These are phyloP conservation scores for Mustela nigripes DNA, from an alignment of 2,113 vertebrate genomes.

Conservation along the genomic window DNA sequence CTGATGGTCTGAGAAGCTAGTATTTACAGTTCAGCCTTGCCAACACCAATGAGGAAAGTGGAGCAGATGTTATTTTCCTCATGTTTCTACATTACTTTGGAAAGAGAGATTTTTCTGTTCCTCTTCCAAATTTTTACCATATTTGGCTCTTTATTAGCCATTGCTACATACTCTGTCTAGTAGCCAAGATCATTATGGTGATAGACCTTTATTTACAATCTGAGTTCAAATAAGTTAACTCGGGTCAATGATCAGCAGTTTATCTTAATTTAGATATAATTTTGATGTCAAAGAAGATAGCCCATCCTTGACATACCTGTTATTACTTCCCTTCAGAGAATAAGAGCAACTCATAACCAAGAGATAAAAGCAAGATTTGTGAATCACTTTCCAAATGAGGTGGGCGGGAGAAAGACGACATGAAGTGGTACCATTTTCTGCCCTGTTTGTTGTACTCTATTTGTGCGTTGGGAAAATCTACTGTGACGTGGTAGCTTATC, in stretches of 20 bases:
- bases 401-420: not conserved
- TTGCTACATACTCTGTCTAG: not conserved
- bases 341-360: not conserved
- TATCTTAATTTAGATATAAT: not conserved
- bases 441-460: not conserved
- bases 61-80: constrained; percentile 70
- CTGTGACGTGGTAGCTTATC: not conserved
- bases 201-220: constrained; percentile 57
- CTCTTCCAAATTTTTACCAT: constrained; percentile 54
- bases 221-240: constrained; percentile 50
- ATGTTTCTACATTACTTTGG: constrained; percentile 58
- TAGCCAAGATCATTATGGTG: not conserved
- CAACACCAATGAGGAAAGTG: constrained; percentile 21
- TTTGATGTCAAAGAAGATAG: not conserved
- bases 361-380: not conserved
- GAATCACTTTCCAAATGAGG: constrained; percentile 1
- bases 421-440: not conserved
- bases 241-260: not conserved
- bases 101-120: constrained; percentile 7
- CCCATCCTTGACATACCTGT: not conserved
- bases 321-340: not conserved
- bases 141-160: constrained; percentile 61
- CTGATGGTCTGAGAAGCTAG: not conserved
- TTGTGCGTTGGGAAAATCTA: constrained; percentile 14
- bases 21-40: constrained; percentile 69